phyloP scores from a whole-genome alignment of 1,140 invertebrate species.

The Acromyrmex charruanus region DNA sequence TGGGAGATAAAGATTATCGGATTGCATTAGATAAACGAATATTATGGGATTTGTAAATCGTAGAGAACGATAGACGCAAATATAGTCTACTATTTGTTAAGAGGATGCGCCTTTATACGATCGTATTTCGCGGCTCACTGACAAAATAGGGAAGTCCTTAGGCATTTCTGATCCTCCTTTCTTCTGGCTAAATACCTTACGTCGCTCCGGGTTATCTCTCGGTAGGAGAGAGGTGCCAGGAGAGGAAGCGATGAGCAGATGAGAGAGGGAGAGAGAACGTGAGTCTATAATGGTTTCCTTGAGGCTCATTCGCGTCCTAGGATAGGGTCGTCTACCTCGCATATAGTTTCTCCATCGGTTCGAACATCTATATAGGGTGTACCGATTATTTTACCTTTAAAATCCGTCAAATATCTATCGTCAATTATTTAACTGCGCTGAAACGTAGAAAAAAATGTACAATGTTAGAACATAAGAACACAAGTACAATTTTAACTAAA shows the following conservation, averaged over 20 bases:
- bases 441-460: neutral
- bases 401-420: neutral
- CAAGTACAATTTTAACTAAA: neutral
- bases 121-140: slow-evolving; percentile 29
- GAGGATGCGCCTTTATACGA: slow-evolving; percentile 20
- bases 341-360: slow-evolving; percentile 41
- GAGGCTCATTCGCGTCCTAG: slow-evolving; percentile 71
- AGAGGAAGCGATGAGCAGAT: slow-evolving; percentile 51
- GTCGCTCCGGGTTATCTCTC: slow-evolving; percentile 66
- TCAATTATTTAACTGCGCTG: neutral
- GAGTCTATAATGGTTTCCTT: slow-evolving; percentile 79
- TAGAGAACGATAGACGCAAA: neutral
- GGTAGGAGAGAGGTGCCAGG: slow-evolving; percentile 28
- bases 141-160: slow-evolving; percentile 50
- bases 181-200: slow-evolving; percentile 64
- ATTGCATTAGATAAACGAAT: neutral
- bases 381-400: slow-evolving; percentile 54
- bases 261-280: slow-evolving; percentile 59
- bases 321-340: slow-evolving; percentile 63
- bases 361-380: slow-evolving; percentile 68
- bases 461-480: neutral
- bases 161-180: slow-evolving; percentile 66
- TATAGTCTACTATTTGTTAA: neutral
- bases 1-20: slow-evolving; percentile 16
- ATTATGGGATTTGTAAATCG: slow-evolving; percentile 1